These are phyloP conservation scores for Phragmatobia fuliginosa DNA, from an alignment of 2,888 invertebrate species.

Conservation along the genomic window DNA sequence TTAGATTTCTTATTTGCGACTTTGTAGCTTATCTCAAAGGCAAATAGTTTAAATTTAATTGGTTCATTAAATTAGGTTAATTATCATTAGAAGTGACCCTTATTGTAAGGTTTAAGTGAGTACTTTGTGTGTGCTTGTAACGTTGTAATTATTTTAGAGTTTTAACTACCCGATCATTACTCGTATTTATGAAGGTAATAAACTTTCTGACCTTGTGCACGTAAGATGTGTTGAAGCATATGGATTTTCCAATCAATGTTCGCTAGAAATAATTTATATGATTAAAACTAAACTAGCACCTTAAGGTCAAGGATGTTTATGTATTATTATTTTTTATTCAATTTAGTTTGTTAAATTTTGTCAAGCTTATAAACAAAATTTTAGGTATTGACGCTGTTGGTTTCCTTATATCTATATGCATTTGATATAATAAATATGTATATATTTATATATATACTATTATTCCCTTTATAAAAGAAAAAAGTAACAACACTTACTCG, in stretches of 20 bases:
- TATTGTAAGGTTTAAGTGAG: slow-evolving; percentile 30
- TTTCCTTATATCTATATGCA: no score
- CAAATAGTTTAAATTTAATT: slow-evolving; percentile 44
- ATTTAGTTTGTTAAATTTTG: no score
- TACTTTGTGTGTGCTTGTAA: not conserved
- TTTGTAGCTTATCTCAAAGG: slow-evolving; percentile 43
- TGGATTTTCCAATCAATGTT: not conserved
- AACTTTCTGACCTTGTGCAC: not conserved
- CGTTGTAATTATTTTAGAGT: slow-evolving; percentile 1
- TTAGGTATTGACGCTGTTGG: no score
- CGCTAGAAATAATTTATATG: not conserved
- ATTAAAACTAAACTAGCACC: not conserved
- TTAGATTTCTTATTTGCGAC: slow-evolving; percentile 46
- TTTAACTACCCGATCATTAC: not conserved
- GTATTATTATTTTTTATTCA: no score
- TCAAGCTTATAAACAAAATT: not conserved
- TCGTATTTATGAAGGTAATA: not conserved
- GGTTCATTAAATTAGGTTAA: slow-evolving; percentile 41
- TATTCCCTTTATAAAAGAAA: no score
- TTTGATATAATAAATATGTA: no score
- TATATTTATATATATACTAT: no score
- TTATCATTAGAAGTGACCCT: slow-evolving; percentile 42
- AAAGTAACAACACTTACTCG: no score
- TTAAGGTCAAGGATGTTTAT: not conserved
- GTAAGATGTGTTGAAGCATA: not conserved